Evolutionary conservation across 2,888 invertebrate species (phyloP).

Genomic region (Colostygia pectinataria): DNA sequence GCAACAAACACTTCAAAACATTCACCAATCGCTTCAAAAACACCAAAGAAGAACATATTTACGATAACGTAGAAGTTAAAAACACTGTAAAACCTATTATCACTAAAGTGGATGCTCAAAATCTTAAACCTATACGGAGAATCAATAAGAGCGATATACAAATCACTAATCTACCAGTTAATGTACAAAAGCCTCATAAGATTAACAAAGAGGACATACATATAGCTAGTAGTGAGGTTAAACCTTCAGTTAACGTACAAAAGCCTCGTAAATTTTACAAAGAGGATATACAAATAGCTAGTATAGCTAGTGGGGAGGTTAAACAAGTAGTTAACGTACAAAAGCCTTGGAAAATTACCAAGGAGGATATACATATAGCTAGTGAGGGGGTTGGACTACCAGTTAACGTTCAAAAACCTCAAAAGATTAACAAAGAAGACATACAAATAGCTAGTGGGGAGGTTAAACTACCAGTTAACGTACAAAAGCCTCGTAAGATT

Average conservation of each 20-base stretch:
- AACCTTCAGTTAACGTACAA: not conserved
- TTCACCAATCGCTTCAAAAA: conserved; percentile 38
- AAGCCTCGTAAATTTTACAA: conserved; percentile 64
- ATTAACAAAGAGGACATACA: not conserved
- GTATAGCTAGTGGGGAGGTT: too few relatives aligned
- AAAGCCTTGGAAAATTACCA: conserved; percentile 64
- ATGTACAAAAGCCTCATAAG: not conserved
- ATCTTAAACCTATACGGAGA: conserved; percentile 47
- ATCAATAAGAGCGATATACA: conserved; percentile 68
- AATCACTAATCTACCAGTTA: conserved; percentile 38
- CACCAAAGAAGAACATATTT: conserved; percentile 26
- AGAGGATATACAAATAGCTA: conserved; percentile 64
- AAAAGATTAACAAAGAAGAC: conserved; percentile 60
- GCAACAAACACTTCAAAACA: conserved; percentile 26
- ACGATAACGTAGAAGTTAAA: conserved; percentile 17
- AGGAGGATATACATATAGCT: conserved; percentile 64
- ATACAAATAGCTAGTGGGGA: conserved; percentile 52
- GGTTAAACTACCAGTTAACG: not conserved
- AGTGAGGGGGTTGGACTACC: too few relatives aligned
- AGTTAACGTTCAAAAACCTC: too few relatives aligned
- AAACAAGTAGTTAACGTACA: too few relatives aligned
- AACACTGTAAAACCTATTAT: not conserved
- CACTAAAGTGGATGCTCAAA: not conserved
- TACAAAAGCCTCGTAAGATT: not conserved
- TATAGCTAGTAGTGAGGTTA: not conserved